phyloP scores from a whole-genome alignment of 2,797 vertebrate genomes.

The Gadopsis marmoratus region DNA sequence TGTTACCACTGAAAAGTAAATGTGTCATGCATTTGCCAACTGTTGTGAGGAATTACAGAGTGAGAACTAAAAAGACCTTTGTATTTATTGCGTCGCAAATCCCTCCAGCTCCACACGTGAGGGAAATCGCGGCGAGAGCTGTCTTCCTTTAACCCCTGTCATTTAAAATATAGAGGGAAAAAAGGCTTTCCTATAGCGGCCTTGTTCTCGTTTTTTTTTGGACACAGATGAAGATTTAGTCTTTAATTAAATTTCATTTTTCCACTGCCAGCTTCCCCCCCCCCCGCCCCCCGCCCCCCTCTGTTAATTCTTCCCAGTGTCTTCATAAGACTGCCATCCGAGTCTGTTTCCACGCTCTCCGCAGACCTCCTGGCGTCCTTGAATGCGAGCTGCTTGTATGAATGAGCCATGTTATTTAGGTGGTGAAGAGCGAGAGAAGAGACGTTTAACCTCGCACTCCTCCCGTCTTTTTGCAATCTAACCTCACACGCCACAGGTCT shows the following conservation, averaged over 20 bases:
- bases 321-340: conserved; percentile 24
- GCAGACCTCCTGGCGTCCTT: conserved; percentile 64
- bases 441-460: conserved; percentile 74
- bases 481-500: conserved; percentile 78
- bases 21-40: conserved; percentile 48
- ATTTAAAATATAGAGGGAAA: conserved; percentile 42
- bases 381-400: conserved; percentile 66
- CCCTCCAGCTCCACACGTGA: conserved; percentile 37
- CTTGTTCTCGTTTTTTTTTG: conserved; percentile 26
- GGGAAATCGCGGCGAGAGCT: conserved; percentile 43
- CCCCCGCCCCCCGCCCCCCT: neutral
- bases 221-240: conserved; percentile 39
- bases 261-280: conserved; percentile 1
- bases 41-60: conserved; percentile 56
- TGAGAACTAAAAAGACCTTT: conserved; percentile 41
- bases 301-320: conserved; percentile 27
- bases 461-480: conserved; percentile 77
- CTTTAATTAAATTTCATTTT: conserved; percentile 63
- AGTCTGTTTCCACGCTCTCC: conserved; percentile 37
- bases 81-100: conserved; percentile 59
- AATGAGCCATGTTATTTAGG: conserved; percentile 74
- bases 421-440: conserved; percentile 72
- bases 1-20: conserved; percentile 57
- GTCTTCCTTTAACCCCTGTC: conserved; percentile 52
- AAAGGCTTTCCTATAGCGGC: conserved; percentile 19